These are phyloP conservation scores for Euphonia xanthogaster DNA, from an alignment of 2,797 vertebrate genomes.

Conservation along the genomic window DNA sequence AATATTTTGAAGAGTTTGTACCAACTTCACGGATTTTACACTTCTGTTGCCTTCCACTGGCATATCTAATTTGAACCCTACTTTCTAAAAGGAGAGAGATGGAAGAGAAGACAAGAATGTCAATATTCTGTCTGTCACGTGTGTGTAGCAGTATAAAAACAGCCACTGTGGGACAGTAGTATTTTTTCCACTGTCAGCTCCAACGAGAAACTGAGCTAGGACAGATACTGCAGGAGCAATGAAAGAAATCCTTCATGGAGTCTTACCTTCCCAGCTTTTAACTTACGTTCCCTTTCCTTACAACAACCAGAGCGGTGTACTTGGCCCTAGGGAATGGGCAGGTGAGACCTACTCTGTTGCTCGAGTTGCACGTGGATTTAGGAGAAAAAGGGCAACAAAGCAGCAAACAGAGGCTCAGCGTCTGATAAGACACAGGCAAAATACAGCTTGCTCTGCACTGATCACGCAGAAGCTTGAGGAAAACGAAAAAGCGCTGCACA, in stretches of 20 bases:
- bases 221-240: background rate
- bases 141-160: background rate
- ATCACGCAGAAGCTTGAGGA: background rate
- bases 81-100: background rate
- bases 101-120: background rate
- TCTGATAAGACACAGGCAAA: background rate
- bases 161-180: background rate
- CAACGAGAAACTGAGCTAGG: background rate
- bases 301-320: background rate
- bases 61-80: background rate
- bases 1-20: background rate
- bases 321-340: background rate
- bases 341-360: background rate
- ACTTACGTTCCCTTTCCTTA: background rate
- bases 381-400: background rate
- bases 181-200: background rate
- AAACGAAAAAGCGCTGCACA: background rate
- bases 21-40: background rate
- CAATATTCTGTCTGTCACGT: constrained; percentile 4
- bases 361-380: background rate
- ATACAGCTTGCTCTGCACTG: background rate
- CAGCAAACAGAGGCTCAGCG: background rate
- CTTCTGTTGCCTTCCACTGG: background rate
- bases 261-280: background rate
- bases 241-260: background rate